Evolutionary conservation across 2,797 vertebrate genomes (phyloP).

Genomic region (Rhabdomys pumilio): DNA sequence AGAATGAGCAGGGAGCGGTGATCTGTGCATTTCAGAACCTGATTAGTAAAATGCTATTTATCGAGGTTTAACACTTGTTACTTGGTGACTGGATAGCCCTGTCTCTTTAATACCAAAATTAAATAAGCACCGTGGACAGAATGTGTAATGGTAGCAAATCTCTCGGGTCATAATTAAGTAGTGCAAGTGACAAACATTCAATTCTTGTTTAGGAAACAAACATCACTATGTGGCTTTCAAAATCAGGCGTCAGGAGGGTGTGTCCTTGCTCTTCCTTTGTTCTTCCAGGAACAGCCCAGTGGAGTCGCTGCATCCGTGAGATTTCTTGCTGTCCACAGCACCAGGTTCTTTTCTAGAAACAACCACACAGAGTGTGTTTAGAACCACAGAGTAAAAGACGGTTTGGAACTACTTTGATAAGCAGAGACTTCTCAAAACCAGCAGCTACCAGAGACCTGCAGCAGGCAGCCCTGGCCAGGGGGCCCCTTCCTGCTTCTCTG

Average conservation of each 20-base stretch:
- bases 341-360: slow-evolving; percentile 3
- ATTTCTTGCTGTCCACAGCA: not conserved
- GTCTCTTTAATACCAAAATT: slow-evolving; percentile 77
- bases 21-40: slow-evolving; percentile 73
- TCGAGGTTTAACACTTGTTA: slow-evolving; percentile 73
- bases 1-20: slow-evolving; percentile 74
- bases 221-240: not conserved
- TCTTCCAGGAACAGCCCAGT: not conserved
- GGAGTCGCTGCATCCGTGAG: not conserved
- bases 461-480: not conserved
- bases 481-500: not conserved
- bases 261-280: not conserved
- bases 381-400: not conserved
- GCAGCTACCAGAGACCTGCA: fast-evolving
- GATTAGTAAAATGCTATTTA: slow-evolving; percentile 75
- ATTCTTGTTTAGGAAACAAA: slow-evolving; percentile 63
- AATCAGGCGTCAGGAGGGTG: not conserved
- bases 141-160: slow-evolving; percentile 69
- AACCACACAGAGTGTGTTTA: not conserved
- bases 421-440: not conserved
- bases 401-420: not conserved
- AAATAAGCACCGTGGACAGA: slow-evolving; percentile 61
- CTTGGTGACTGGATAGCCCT: slow-evolving; percentile 44
- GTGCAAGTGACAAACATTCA: slow-evolving; percentile 74
- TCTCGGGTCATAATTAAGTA: slow-evolving; percentile 82